Evolutionary conservation across 2,113 vertebrate genomes (phyloP), one percentile per base, ranked within the genome.

Genomic region (Rhadina sibilatrix): DNA sequence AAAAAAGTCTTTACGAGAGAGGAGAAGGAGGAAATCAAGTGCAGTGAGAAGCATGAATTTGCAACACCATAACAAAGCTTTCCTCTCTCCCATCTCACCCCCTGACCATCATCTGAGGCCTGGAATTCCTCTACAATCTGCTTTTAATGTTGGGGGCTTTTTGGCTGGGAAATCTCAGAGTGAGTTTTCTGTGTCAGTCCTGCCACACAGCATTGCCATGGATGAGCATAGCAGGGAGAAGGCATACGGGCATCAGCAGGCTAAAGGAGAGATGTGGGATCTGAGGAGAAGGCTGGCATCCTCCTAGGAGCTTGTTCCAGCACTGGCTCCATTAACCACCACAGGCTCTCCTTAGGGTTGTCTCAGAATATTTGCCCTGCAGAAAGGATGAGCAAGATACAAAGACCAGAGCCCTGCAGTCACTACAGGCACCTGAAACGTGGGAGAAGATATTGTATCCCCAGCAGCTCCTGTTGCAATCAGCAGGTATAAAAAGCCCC

Each of bases 191-290:
- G 6, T 53, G 19, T 1, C 0, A 20, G 27, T 49, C 49, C 42
- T 78, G 69, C n/a, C 60, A 27, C 6, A 1, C 0, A 0, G 30
- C 1, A 4, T 37, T 80, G 40, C 33, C 20, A 18, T 17, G 37
- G n/a, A 68, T 60, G 61, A 90, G 53, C 40, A 69, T 5, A 49
- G 59, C 28, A 59, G 35, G 38, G 47, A 79, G 49, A 47, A 88
- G 35, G 16, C 5, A 3, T 14, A 1, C 1, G 27, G 42, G 10
- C 17, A 24, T 28, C 53, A 5, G 3, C 44, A 83, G 60, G 15
- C 42, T 64, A 10, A 59, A 24, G 53, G 25, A 65, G 27, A 69
- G 24, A 46, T 31, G 10, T 46, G 38, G 50, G 33, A 59, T 66
- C 11, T 66, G 25, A 61, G 49, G 10, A 70, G 15, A 72, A 49